Evolutionary conservation across 2,888 invertebrate species (phyloP).

Genomic region (Dichetophora obliterata): DNA sequence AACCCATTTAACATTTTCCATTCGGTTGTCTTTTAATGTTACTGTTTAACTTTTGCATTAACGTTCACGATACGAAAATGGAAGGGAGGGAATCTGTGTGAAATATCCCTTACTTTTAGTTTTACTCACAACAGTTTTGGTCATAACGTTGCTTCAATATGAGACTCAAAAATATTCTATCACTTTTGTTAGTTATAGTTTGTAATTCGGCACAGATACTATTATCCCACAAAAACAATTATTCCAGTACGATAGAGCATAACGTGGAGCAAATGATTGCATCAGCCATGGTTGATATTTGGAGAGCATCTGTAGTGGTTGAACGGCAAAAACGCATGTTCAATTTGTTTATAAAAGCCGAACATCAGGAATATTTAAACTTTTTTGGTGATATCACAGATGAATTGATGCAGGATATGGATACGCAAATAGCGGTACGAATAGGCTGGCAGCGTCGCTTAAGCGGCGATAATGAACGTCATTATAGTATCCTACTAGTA

Average conservation of each 20-base stretch:
- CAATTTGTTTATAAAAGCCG: conserved; percentile 44
- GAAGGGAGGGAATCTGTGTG: too few species aligned
- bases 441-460: conserved; percentile 46
- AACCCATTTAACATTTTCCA: too few species aligned
- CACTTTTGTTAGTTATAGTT: background rate
- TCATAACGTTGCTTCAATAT: too few species aligned
- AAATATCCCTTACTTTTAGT: too few species aligned
- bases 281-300: conserved; percentile 46
- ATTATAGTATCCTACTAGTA: conserved; percentile 51
- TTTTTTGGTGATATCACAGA: conserved; percentile 50
- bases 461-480: conserved; percentile 46
- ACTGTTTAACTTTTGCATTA: too few species aligned
- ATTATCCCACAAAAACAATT: background rate
- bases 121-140: too few species aligned
- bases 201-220: background rate
- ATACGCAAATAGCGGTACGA: conserved; percentile 42
- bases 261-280: conserved; percentile 27
- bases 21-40: too few species aligned
- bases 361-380: conserved; percentile 21
- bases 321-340: conserved; percentile 30
- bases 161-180: background rate
- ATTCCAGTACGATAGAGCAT: background rate
- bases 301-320: conserved; percentile 41
- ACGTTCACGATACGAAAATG: too few species aligned
- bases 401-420: conserved; percentile 33